Base-by-base conservation (phyloP, 2,797 vertebrate genomes). In the Chelidonichthys spinosus region DNA sequence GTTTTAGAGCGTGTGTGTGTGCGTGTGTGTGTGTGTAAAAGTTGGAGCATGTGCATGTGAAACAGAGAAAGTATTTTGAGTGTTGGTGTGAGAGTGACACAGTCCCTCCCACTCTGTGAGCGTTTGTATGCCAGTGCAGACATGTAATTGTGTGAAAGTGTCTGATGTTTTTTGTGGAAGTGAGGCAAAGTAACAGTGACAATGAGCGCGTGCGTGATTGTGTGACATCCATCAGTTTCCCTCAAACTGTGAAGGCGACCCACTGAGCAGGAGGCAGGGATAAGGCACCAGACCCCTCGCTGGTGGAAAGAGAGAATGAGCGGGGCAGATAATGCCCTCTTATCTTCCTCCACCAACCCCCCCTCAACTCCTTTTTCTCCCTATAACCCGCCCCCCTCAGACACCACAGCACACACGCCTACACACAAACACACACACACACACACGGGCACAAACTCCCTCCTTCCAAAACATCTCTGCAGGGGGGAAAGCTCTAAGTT, bases 241-340 rank as follows among this genome's bases (percentile, higher is more conserved):
- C 54, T 68, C 75, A 78, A 72, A 87, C 77, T 84, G 84, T 88
- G 83, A 86, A 89, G 78, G 74, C 84, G 4, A 84, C 85, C 83
- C 79, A 73, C 85, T 74, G 82, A 90, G 89, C 83, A 81, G 83
- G 83, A 84, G 83, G 83, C 71, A 75, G 81, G 78, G 84, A 86
- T 79, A 89, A 89, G 77, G 79, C 69, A 7, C 74, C 82, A 90
- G 83, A 85, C 82, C 86, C 88, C 89, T 90, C 81, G 61, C 89
- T 88, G 89, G 83, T 82, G 74, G 25, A 84, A 85, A 84, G 73
- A 80, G 72, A 85, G 90, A 90, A 90, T 90, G 86, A 92, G 87
- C 82, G 65, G 83, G 82, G 86, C 74, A 86, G 87, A 93, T 92
- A 91, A 91, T 89, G 82, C 84, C 83, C 76, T 80, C 81, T 90